Percentiles rank a stretch among this genome's conserved stretches.
Evolutionary conservation across 2,113 vertebrate species (phyloP).

Genomic region (Pelecanus crispus): DNA sequence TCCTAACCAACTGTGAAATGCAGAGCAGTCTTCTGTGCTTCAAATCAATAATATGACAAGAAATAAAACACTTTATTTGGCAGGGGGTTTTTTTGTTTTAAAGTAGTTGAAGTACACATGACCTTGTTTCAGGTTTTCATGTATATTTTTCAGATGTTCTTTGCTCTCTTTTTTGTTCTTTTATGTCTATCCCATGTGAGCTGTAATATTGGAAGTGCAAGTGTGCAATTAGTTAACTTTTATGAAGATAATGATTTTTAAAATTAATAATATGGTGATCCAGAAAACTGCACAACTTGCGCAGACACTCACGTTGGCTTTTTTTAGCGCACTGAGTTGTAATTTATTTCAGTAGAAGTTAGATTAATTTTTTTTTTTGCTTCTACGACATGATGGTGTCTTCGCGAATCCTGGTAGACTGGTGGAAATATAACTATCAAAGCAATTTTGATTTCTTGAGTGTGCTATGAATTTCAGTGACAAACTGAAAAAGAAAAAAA

Average conservation of each 20-base stretch:
- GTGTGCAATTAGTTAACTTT: background rate
- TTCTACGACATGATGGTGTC: background rate
- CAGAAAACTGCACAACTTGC: background rate
- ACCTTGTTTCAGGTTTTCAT: background rate
- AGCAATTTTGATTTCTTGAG: background rate
- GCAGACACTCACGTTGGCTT: background rate
- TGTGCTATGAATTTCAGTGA: background rate
- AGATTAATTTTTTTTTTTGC: background rate
- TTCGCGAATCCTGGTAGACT: background rate
- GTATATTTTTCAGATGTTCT: background rate
- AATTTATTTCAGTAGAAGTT: background rate
- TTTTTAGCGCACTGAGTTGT: background rate
- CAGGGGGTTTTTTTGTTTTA: too few relatives aligned
- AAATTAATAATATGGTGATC: background rate
- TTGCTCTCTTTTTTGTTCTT: background rate
- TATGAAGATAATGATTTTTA: background rate
- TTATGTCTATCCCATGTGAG: background rate
- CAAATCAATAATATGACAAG: background rate
- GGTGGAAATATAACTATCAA: background rate
- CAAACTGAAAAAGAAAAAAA: background rate
- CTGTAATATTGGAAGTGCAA: background rate
- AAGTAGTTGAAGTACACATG: too few relatives aligned
- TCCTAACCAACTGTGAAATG: background rate
- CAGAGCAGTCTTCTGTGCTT: background rate
- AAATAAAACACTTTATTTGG: background rate